Evolutionary conservation across 2,888 invertebrate genomes (phyloP).

Genomic region (Anodontia alba): DNA sequence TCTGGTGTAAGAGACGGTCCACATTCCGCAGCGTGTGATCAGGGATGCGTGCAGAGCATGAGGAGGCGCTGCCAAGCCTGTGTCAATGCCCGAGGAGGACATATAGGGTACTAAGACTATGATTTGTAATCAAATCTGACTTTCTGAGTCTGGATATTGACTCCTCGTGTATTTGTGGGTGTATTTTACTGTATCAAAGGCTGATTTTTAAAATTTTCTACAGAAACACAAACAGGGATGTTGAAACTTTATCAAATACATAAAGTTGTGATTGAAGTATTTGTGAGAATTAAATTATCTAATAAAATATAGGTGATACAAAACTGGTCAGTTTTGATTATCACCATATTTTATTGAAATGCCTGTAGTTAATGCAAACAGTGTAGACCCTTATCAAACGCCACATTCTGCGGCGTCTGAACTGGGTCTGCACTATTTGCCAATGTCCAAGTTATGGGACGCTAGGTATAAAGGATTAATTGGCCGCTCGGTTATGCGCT

Average conservation of each 20-base stretch:
- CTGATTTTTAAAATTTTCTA: neutral
- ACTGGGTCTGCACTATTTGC: too few relatives aligned
- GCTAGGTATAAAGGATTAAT: too few relatives aligned
- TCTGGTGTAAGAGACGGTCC: neutral
- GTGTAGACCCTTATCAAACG: too few relatives aligned
- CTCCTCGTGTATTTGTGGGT: neutral
- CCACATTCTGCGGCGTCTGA: too few relatives aligned
- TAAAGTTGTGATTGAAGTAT: neutral
- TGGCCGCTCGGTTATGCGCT: too few relatives aligned
- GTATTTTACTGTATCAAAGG: neutral
- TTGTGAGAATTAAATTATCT: neutral
- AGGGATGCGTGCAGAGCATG: conserved; percentile 4
- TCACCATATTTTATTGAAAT: too few relatives aligned
- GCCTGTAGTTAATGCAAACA: too few relatives aligned
- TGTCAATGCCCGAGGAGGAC: neutral
- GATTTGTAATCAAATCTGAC: neutral
- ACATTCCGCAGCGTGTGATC: neutral
- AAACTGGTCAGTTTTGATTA: too few relatives aligned
- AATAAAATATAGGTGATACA: neutral
- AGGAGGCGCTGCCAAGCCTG: neutral
- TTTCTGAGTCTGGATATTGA: neutral
- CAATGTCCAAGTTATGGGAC: too few relatives aligned
- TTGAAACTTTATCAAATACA: neutral
- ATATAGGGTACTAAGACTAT: neutral
- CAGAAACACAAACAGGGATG: neutral